Evolutionary conservation across 1,140 invertebrate species (phyloP).

Genomic region (Pseudomyrmex gracilis): DNA sequence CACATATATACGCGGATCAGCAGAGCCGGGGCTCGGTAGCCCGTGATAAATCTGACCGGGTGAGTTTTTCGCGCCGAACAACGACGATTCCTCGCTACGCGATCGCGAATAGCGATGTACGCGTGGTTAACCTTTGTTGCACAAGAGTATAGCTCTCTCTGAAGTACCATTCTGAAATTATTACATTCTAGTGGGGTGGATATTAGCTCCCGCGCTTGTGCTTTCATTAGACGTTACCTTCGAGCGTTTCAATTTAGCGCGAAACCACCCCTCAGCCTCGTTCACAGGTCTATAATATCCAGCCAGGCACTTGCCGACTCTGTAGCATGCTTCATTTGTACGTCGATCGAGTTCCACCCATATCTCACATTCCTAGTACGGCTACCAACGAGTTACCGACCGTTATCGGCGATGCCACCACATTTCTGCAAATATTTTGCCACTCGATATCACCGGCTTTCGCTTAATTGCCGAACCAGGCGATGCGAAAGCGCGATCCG

Average conservation of each 20-base stretch:
- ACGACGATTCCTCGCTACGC: slow-evolving; percentile 53
- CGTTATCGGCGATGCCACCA: slow-evolving; percentile 70
- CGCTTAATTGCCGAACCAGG: slow-evolving; percentile 66
- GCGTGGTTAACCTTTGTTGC: slow-evolving; percentile 78
- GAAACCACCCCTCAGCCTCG: slow-evolving; percentile 78
- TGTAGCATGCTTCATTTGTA: slow-evolving; percentile 82
- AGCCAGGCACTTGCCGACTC: slow-evolving; percentile 80
- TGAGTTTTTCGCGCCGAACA: slow-evolving; percentile 45
- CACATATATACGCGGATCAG: background rate
- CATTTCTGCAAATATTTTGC: slow-evolving; percentile 76
- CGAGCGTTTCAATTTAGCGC: slow-evolving; percentile 83
- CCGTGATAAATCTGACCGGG: slow-evolving; percentile 67
- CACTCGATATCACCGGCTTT: slow-evolving; percentile 71
- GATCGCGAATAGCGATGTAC: slow-evolving; percentile 69
- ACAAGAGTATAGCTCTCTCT: slow-evolving; percentile 71
- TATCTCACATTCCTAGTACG: slow-evolving; percentile 81
- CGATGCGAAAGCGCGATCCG: slow-evolving; percentile 23
- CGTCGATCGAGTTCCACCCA: slow-evolving; percentile 79
- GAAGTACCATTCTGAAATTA: slow-evolving; percentile 84
- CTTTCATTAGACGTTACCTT: slow-evolving; percentile 85
- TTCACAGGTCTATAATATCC: slow-evolving; percentile 82
- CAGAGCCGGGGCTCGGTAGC: slow-evolving; percentile 51
- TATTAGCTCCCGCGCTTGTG: slow-evolving; percentile 82
- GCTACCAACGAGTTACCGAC: slow-evolving; percentile 72
- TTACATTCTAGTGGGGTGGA: slow-evolving; percentile 83